These are phyloP conservation scores for Calliphora vomitoria DNA, from an alignment of 2,888 invertebrate genomes.

Conservation along the genomic window DNA sequence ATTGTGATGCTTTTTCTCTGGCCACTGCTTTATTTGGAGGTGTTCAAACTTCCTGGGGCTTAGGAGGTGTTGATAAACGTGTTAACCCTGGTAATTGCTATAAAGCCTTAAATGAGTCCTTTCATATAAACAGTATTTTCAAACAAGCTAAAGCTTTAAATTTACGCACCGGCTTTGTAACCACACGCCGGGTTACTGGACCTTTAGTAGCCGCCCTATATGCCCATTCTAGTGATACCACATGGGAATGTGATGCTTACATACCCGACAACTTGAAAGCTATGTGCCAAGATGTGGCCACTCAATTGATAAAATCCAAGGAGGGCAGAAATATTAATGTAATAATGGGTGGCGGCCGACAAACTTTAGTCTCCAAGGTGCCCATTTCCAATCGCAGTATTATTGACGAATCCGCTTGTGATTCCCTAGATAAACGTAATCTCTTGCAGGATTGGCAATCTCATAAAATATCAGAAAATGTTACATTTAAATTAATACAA, in stretches of 20 bases:
- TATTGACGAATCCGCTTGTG: slow-evolving; percentile 87
- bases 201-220: slow-evolving; percentile 92
- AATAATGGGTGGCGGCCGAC: slow-evolving; percentile 93
- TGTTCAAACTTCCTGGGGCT: slow-evolving; percentile 90
- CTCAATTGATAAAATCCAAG: slow-evolving; percentile 90
- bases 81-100: slow-evolving; percentile 87
- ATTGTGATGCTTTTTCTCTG: slow-evolving; percentile 93
- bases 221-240: slow-evolving; percentile 89
- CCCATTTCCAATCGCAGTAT: slow-evolving; percentile 86
- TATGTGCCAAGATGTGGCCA: slow-evolving; percentile 92
- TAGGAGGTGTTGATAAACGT: slow-evolving; percentile 89
- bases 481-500: slow-evolving; percentile 87
- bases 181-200: slow-evolving; percentile 94
- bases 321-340: slow-evolving; percentile 87
- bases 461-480: slow-evolving; percentile 86
- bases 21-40: slow-evolving; percentile 93
- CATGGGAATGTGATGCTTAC: slow-evolving; percentile 92
- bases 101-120: slow-evolving; percentile 85
- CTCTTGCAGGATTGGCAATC: slow-evolving; percentile 89
- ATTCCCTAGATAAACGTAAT: slow-evolving; percentile 89
- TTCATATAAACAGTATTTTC: slow-evolving; percentile 87
- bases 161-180: slow-evolving; percentile 93
- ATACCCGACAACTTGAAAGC: slow-evolving; percentile 85
- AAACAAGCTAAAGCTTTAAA: slow-evolving; percentile 89
- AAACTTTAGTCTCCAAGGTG: slow-evolving; percentile 87